Conservation (phyloP, 2,888 invertebrate species). For the Synergus laeviventris region DNA sequence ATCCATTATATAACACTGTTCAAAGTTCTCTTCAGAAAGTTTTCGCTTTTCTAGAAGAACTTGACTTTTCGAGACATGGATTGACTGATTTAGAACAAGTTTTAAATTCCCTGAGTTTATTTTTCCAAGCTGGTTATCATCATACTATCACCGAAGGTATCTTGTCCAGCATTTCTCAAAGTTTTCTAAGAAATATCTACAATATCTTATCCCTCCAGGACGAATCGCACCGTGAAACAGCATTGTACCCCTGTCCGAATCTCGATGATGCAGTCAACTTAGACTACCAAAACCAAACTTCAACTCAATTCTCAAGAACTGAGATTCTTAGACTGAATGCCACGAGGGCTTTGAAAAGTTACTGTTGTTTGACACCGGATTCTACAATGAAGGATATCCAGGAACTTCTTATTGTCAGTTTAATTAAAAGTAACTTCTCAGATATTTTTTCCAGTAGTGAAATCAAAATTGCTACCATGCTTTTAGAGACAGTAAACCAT, state of each 20-base stretch:
- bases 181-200: slow-evolving; percentile 48
- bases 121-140: slow-evolving; percentile 46
- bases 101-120: slow-evolving; percentile 47
- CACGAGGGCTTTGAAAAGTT: slow-evolving; percentile 61
- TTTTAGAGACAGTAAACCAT: slow-evolving; percentile 67
- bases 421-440: slow-evolving; percentile 64
- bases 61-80: slow-evolving; percentile 52
- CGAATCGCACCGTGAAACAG: background rate
- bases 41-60: slow-evolving; percentile 49
- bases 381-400: slow-evolving; percentile 55
- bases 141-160: slow-evolving; percentile 38
- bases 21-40: slow-evolving; percentile 54
- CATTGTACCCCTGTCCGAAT: slow-evolving; percentile 39
- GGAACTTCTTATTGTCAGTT: slow-evolving; percentile 58
- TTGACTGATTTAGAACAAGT: slow-evolving; percentile 48
- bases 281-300: slow-evolving; percentile 24
- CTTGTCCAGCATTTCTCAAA: slow-evolving; percentile 34
- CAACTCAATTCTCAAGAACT: slow-evolving; percentile 44
- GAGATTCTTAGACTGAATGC: slow-evolving; percentile 60
- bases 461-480: slow-evolving; percentile 66
- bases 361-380: slow-evolving; percentile 58
- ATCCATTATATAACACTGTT: slow-evolving; percentile 50
- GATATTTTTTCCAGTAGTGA: slow-evolving; percentile 56
- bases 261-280: slow-evolving; percentile 36
- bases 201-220: slow-evolving; percentile 10